phyloP scores from a whole-genome alignment of 2,888 invertebrate species.

The Actias luna region DNA sequence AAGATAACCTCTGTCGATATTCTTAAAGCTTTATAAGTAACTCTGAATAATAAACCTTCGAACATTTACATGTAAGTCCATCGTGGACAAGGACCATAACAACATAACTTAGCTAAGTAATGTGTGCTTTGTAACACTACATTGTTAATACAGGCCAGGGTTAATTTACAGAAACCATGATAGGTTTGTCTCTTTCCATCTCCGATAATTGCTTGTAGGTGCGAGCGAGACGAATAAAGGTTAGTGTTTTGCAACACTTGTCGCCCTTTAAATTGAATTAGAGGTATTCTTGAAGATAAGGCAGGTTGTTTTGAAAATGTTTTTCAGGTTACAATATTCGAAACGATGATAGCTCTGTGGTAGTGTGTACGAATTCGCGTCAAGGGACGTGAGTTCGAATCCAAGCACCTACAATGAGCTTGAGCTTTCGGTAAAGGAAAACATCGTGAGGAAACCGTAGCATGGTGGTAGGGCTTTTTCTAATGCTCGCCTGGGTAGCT shows the following conservation, averaged over 20 bases:
- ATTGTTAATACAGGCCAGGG: conserved; percentile 7
- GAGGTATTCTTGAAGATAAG: background rate
- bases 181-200: background rate
- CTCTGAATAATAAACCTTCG: background rate
- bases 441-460: no score
- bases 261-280: background rate
- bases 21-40: no score
- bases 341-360: no score
- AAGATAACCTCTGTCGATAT: no score
- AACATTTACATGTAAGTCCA: background rate
- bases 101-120: conserved; percentile 3
- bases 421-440: no score
- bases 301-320: background rate
- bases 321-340: background rate
- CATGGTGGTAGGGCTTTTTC: no score
- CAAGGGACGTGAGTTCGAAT: no score
- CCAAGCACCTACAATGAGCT: no score
- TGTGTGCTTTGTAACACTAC: background rate
- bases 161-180: background rate
- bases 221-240: background rate
- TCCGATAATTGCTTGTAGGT: background rate
- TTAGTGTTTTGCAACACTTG: background rate
- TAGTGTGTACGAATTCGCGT: no score
- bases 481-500: no score
- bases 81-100: background rate